These are phyloP conservation scores for Protomyctophum bolini DNA, from an alignment of 2,113 vertebrate genomes.

Conservation along the genomic window DNA sequence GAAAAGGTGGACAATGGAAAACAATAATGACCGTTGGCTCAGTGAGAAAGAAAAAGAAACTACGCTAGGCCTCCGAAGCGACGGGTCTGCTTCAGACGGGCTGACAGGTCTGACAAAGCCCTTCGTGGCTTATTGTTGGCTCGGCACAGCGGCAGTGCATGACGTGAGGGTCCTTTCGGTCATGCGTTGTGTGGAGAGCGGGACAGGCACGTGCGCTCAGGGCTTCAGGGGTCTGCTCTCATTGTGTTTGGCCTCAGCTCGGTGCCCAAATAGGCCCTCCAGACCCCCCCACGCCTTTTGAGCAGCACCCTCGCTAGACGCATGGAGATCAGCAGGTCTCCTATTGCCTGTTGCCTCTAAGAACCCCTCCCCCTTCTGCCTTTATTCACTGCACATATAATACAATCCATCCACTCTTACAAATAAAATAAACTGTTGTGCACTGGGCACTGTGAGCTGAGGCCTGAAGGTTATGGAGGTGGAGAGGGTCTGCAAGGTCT, in stretches of 20 bases:
- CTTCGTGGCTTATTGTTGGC: conserved; percentile 55
- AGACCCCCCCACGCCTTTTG: conserved; percentile 8
- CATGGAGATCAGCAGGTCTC: conserved; percentile 14
- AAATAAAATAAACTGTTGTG: neutral
- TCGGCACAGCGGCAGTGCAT: conserved; percentile 43
- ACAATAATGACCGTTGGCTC: conserved; percentile 44
- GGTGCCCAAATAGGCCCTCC: neutral
- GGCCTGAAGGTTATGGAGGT: neutral
- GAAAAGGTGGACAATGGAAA: conserved; percentile 53
- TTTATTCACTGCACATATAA: conserved; percentile 2
- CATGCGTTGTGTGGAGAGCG: conserved; percentile 35
- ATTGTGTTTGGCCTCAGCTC: conserved; percentile 51
- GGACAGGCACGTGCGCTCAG: conserved; percentile 36
- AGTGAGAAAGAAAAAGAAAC: conserved; percentile 27
- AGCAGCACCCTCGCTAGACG: neutral
- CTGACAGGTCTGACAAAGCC: conserved; percentile 57
- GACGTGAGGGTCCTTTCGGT: conserved; percentile 37
- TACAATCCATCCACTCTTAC: neutral
- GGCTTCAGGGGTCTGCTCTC: conserved; percentile 40
- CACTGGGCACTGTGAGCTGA: neutral
- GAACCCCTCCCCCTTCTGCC: neutral
- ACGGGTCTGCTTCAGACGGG: conserved; percentile 52
- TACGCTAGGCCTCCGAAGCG: conserved; percentile 40
- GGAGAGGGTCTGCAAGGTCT: too few relatives aligned
- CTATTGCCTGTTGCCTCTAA: neutral